Conservation (phyloP, 2,888 invertebrate species). For the Leptinotarsa tumamoca region DNA sequence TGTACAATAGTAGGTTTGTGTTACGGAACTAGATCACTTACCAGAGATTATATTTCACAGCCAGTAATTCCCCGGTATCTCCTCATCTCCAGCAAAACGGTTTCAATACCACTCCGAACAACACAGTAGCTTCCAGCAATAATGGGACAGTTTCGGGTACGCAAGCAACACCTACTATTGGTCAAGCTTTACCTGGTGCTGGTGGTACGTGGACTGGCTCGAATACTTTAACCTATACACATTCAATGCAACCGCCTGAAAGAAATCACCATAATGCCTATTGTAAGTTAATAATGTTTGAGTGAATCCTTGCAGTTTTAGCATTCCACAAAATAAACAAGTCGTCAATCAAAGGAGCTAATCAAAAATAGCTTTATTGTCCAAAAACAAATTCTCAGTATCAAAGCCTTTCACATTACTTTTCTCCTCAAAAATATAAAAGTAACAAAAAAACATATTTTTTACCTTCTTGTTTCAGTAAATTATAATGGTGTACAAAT, state of each 20-base stretch:
- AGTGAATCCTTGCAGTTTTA: slow-evolving; percentile 7
- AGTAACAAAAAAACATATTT: too few species aligned
- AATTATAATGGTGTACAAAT: too few species aligned
- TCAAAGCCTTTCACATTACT: too few species aligned
- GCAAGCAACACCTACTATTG: slow-evolving; percentile 57
- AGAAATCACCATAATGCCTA: slow-evolving; percentile 74
- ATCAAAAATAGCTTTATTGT: too few species aligned
- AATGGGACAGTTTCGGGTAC: slow-evolving; percentile 51
- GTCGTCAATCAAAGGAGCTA: too few species aligned
- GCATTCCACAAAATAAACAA: background rate
- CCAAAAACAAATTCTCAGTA: too few species aligned
- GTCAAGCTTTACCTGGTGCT: slow-evolving; percentile 64
- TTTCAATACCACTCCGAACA: slow-evolving; percentile 59
- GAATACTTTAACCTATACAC: slow-evolving; percentile 92
- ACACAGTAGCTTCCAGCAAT: slow-evolving; percentile 47
- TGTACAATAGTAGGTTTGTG: slow-evolving; percentile 24
- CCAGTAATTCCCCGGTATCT: slow-evolving; percentile 66
- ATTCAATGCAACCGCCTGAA: slow-evolving; percentile 85
- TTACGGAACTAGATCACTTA: background rate
- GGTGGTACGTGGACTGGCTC: slow-evolving; percentile 88
- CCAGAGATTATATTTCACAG: slow-evolving; percentile 41
- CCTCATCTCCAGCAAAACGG: slow-evolving; percentile 70
- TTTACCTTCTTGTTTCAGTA: too few species aligned
- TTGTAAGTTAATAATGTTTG: slow-evolving; percentile 67
- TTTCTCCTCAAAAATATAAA: too few species aligned